Percentiles rank a stretch among this genome's conserved stretches.
Conservation (phyloP, 1,140 invertebrate genomes). For the Yoshiicerus persimilis region DNA sequence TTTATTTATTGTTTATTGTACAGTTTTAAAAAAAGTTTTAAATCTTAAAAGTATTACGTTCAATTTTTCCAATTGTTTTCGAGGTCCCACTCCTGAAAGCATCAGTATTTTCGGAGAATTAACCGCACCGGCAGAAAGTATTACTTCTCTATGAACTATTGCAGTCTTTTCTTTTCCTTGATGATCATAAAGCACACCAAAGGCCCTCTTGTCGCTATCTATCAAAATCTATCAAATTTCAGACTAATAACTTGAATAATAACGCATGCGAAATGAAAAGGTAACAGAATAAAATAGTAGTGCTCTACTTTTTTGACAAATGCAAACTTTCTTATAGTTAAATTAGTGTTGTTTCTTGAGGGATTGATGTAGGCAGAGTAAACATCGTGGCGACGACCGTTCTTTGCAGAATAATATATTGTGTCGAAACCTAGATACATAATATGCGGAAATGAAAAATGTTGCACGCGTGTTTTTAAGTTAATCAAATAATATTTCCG, state of each 20-base stretch:
- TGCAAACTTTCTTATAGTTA: not conserved
- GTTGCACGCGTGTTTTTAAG: not conserved
- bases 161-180: conserved; percentile 28
- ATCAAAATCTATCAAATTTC: not conserved
- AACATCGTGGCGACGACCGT: not conserved
- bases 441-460: not conserved
- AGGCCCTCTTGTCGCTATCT: conserved; percentile 18
- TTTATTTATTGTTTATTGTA: too few species aligned
- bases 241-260: not conserved
- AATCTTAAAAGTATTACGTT: conserved; percentile 33
- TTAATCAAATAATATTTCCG: too few species aligned
- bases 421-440: not conserved
- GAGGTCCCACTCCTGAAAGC: conserved; percentile 59
- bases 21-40: not conserved
- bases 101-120: conserved; percentile 56
- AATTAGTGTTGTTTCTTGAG: not conserved
- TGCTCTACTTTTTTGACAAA: not conserved
- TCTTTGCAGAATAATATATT: not conserved
- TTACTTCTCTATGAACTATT: conserved; percentile 51
- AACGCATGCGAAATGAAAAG: too few species aligned
- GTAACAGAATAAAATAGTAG: too few species aligned
- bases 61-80: conserved; percentile 52
- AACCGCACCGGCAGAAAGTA: conserved; percentile 54
- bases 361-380: not conserved
- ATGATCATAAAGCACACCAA: conserved; percentile 40